A percentile compares a stretch with the other conserved stretches of the same genome.
Conservation (phyloP, 2,113 vertebrate genomes). For the Paracanthobrama guichenoti region DNA sequence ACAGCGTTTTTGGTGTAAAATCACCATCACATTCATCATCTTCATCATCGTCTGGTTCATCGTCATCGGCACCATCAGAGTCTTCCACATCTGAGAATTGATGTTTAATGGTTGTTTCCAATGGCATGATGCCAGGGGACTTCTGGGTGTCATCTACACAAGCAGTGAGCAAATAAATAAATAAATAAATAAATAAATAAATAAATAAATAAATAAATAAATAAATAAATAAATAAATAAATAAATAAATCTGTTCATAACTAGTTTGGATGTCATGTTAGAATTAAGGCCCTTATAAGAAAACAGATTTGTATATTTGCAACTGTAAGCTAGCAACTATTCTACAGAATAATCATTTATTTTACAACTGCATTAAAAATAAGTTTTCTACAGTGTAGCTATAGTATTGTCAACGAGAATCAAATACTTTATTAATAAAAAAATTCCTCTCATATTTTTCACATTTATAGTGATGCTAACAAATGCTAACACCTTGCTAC, state of each 20-base stretch:
- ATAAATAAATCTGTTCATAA: too few species aligned
- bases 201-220: too few species aligned
- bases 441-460: too few species aligned
- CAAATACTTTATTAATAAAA: too few species aligned
- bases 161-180: too few species aligned
- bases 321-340: too few species aligned
- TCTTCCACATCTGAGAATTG: slow-evolving; percentile 98
- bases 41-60: slow-evolving; percentile 92
- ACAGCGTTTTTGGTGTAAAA: slow-evolving; percentile 89
- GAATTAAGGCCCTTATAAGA: background rate
- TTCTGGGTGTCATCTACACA: slow-evolving; percentile 83
- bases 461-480: too few species aligned
- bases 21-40: slow-evolving; percentile 95
- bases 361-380: background rate
- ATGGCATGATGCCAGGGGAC: slow-evolving; percentile 77
- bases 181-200: too few species aligned
- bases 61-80: slow-evolving; percentile 88
- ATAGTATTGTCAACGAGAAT: too few species aligned
- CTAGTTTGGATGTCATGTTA: background rate
- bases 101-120: slow-evolving; percentile 81
- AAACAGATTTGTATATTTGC: too few species aligned
- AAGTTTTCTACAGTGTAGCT: background rate
- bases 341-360: background rate
- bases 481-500: too few species aligned
- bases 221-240: too few species aligned